Conservation (phyloP, 2,797 vertebrate species). For the Tinamus major region DNA sequence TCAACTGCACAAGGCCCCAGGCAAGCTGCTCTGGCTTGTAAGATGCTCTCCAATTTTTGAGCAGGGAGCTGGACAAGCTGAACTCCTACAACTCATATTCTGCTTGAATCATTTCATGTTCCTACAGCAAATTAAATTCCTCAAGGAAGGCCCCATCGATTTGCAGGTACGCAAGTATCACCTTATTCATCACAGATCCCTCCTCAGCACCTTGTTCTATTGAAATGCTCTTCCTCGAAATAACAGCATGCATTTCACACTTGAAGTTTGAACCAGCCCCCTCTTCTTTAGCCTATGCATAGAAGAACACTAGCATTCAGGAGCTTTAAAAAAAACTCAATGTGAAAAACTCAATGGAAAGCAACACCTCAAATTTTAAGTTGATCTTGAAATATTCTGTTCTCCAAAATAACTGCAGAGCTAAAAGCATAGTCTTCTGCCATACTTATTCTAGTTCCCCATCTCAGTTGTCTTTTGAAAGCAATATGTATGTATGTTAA, state of each 20-base stretch:
- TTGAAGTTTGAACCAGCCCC: constrained; percentile 8
- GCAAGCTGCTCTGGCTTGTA: not conserved
- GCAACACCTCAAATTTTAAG: constrained; percentile 35
- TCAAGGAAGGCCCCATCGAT: not conserved
- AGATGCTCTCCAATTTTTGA: not conserved
- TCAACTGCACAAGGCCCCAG: not conserved
- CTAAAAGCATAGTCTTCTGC: constrained; percentile 55
- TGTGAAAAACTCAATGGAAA: not conserved
- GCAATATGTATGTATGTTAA: not conserved
- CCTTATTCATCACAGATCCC: not conserved
- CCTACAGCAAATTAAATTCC: not conserved
- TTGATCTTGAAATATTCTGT: constrained; percentile 44
- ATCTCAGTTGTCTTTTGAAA: not conserved
- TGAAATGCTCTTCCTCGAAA: constrained; percentile 2
- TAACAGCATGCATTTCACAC: constrained; percentile 10
- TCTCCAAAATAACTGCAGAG: constrained; percentile 70
- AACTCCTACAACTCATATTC: not conserved
- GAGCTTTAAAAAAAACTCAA: not conserved
- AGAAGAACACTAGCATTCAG: not conserved
- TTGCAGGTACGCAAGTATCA: not conserved
- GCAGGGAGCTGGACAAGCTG: not conserved
- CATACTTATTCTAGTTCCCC: not conserved
- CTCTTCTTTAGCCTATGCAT: not conserved
- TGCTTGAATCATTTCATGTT: not conserved
- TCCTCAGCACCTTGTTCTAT: constrained; percentile 1